Evolutionary conservation across 2,888 invertebrate genomes (phyloP), one percentile per base, ranked within the genome.

Genomic region (Bombyx huttoni): DNA sequence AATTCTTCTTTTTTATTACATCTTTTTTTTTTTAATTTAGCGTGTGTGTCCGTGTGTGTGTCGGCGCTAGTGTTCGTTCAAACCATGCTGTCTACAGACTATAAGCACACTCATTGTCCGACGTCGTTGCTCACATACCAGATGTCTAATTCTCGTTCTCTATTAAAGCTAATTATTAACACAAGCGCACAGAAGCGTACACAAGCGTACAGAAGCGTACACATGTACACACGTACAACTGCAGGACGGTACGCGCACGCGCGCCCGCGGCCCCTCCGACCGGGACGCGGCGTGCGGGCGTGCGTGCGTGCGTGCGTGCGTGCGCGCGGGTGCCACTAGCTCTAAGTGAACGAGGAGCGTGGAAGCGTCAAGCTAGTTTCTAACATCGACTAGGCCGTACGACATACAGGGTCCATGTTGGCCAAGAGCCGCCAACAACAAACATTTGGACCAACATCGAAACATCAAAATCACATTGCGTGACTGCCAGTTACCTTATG

Each of bases 111-210:
- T 79, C 71, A 78, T 62, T 62, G 61, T 68, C 60, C 70, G 69
- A 74, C 78, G 77, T 70, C 70, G 78, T 81, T 65, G 88, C 88
- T 88, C 88, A 88, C 88, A 87, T 88, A 88, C 88, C 87, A 86
- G 87, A 85, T 78, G 62, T 70, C 62, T 69, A 55, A 62, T 60
- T 12, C 65, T 56, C 65, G 61, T 58, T 63, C 56, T 61, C 56
- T 56, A 64, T 63, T n/a, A n/a, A 62, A 58, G 58, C 62, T 63
- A 65, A 54, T 56, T 63, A 57, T 61, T 52, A 70, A 77, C 71
- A 76, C 13, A 75, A 75, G 76, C 76, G 61, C 65, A 68, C 58
- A 68, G 48, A 46, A n/a, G n/a, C 5, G 40, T 51, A 33, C 13
- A 13, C 40, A 10, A n/a, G n/a, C 40, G n/a, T n/a, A 40, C 35